Evolutionary conservation across 2,888 invertebrate genomes (phyloP), one percentile per base, ranked within the genome.

Genomic region (Amitus sp.): DNA sequence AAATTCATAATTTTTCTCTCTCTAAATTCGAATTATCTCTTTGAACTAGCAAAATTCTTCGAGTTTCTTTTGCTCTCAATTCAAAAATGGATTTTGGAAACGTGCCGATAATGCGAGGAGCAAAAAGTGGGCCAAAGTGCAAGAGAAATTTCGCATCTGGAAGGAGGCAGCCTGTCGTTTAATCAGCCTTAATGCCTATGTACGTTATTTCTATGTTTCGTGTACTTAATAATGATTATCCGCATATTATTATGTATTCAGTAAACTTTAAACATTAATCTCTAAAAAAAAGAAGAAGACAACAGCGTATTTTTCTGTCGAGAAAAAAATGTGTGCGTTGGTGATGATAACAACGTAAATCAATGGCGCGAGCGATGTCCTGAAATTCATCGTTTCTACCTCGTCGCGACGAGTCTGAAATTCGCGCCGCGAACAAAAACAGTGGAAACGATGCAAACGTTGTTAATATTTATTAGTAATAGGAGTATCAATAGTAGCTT

Each of bases 181-280:
- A n/a, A n/a, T 71, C 71, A 72, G 70, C 68, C 76, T 78, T 77
- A 75, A 75, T 68, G 75, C 68, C 76, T 78, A 78, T 74, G 67
- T 72, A 75, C 65, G 62, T 77, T 78, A 76, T 72, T 78, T 75
- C 76, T 80, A 81, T 79, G 73, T 65, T 73, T 73, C 70, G 75
- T 79, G 80, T 80, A 82, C 79, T 77, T 81, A 82, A 69, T 71
- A 74, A 80, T 76, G 78, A 79, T 79, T 81, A 82, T 78, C 75
- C 77, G 74, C 80, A 79, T 74, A 78, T 73, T 73, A 73, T 72
- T 72, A 70, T 68, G 73, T 77, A 80, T 75, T 76, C 74, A 76
- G 72, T 76, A 78, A 77, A 69, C 72, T 76, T 78, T 78, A 80
- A 79, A 80, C 75, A 76, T 79, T 82, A 81, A 73, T 73, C 71